These are phyloP conservation scores for Synergus itoensis DNA, from an alignment of 2,888 invertebrate genomes.

Conservation along the genomic window DNA sequence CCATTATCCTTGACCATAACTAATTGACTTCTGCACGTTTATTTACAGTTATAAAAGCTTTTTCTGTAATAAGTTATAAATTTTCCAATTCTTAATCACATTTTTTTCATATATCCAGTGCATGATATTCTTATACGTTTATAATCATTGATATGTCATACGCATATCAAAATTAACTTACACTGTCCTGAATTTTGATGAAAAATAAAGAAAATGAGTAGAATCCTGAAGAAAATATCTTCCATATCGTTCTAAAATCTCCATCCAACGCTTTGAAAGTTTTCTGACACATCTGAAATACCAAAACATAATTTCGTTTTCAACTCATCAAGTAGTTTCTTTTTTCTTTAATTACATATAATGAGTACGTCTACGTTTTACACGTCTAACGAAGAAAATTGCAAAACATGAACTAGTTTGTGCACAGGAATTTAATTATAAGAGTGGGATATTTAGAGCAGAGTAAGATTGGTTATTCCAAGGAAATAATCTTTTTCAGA, in stretches of 20 bases:
- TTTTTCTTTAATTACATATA: background rate
- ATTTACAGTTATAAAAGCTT: slow-evolving; percentile 43
- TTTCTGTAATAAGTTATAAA: background rate
- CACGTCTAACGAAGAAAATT: background rate
- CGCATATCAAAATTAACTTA: slow-evolving; percentile 54
- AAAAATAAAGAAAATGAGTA: slow-evolving; percentile 64
- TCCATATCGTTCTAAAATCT: slow-evolving; percentile 72
- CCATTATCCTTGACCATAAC: slow-evolving; percentile 51
- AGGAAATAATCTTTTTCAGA: slow-evolving; percentile 13
- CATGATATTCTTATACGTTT: background rate
- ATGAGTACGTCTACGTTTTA: background rate
- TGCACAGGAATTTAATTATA: background rate
- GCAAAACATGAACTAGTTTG: background rate
- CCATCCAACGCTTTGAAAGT: slow-evolving; percentile 66
- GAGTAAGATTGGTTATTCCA: slow-evolving; percentile 16
- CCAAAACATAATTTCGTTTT: background rate
- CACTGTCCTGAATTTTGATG: slow-evolving; percentile 66
- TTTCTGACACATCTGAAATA: slow-evolving; percentile 68
- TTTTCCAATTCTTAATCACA: slow-evolving; percentile 21
- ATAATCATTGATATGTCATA: no score
- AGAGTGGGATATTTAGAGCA: slow-evolving; percentile 27
- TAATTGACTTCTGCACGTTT: slow-evolving; percentile 46
- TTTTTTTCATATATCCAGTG: background rate
- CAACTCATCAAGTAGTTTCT: background rate
- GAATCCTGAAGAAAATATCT: slow-evolving; percentile 66